These are phyloP conservation scores for Julus scanicus DNA, from an alignment of 2,888 invertebrate species.

Conservation along the genomic window DNA sequence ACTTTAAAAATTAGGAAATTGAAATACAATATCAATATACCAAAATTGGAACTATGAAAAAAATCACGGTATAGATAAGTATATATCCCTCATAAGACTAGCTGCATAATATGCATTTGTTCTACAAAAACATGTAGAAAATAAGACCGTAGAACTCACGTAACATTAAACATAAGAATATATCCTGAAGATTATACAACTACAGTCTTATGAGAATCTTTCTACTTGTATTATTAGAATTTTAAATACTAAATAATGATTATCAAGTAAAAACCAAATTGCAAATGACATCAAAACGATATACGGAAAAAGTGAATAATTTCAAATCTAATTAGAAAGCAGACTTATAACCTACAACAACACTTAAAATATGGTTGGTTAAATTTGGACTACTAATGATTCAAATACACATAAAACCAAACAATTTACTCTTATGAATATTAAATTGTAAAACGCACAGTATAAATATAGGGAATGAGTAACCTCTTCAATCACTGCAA, in stretches of 20 bases:
- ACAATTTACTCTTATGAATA: background rate
- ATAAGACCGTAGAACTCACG: background rate
- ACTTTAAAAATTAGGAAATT: background rate
- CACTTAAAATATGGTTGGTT: background rate
- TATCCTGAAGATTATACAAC: background rate
- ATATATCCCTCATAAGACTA: background rate
- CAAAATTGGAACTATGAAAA: background rate
- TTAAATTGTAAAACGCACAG: background rate
- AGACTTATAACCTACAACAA: constrained; percentile 9
- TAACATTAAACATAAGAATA: constrained; percentile 42
- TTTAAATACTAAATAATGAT: constrained; percentile 21
- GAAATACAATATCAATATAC: background rate
- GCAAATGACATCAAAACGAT: constrained; percentile 1
- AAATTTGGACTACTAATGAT: background rate
- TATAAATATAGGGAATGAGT: background rate
- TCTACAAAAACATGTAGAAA: background rate
- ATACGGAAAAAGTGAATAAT: background rate
- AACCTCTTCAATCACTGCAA: background rate
- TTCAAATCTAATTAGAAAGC: background rate
- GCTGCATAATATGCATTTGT: background rate
- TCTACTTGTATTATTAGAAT: background rate
- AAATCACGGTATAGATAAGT: background rate
- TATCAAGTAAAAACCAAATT: background rate
- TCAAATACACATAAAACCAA: background rate
- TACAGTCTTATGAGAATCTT: background rate